Percentiles rank a stretch among this genome's conserved stretches.
phyloP scores from a whole-genome alignment of 1,140 invertebrate species.

The Gyrodactylus salaris region DNA sequence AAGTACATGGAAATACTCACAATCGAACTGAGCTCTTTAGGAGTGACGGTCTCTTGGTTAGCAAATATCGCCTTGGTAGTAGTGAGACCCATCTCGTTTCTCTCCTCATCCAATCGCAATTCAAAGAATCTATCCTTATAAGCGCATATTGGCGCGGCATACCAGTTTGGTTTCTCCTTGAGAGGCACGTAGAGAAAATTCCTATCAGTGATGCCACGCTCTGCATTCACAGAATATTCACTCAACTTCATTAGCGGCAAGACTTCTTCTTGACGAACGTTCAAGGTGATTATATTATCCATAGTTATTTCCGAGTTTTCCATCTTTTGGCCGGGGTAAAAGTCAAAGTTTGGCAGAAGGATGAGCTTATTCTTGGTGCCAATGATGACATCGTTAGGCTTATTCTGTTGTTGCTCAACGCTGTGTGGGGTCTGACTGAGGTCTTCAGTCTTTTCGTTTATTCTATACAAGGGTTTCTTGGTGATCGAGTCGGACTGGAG shows the following conservation, averaged over 20 bases:
- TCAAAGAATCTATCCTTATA: background rate
- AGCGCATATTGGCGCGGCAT: background rate
- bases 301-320: background rate
- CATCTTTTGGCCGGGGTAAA: background rate
- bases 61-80: too few species aligned
- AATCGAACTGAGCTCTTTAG: too few species aligned
- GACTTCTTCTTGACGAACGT: background rate
- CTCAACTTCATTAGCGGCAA: background rate
- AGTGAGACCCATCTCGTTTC: too few species aligned
- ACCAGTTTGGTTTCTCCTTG: background rate
- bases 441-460: too few species aligned
- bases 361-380: background rate
- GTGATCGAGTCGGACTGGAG: background rate
- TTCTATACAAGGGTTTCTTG: background rate
- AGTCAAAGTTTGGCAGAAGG: background rate
- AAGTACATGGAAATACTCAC: too few species aligned
- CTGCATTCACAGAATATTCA: background rate
- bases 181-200: too few species aligned
- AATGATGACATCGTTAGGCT: background rate
- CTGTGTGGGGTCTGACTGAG: too few species aligned
- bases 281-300: background rate
- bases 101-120: too few species aligned
- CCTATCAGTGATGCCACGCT: background rate
- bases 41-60: too few species aligned
- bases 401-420: background rate